Evolutionary conservation across 2,113 vertebrate species (phyloP).

Genomic region (Oceanodroma tethys): DNA sequence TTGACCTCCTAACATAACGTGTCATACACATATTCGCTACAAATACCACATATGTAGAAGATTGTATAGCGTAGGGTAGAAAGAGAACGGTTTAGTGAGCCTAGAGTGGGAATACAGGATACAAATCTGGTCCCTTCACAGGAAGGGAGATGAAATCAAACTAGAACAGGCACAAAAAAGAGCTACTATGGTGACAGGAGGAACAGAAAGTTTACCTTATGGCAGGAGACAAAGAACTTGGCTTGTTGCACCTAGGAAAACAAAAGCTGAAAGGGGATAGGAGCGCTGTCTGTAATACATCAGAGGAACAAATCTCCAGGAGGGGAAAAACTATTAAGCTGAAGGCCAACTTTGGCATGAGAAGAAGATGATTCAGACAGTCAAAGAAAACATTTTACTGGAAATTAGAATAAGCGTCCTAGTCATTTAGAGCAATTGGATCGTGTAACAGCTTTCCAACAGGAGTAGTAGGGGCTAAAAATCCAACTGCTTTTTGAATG

Average conservation of each 20-base stretch:
- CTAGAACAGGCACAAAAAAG: neutral
- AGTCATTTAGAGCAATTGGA: neutral
- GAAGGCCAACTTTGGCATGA: constrained; percentile 6
- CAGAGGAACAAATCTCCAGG: neutral
- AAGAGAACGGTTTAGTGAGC: neutral
- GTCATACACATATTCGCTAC: neutral
- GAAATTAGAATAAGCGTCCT: neutral
- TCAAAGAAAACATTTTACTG: constrained; percentile 7
- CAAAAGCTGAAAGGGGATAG: constrained; percentile 19
- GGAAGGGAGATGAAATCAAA: neutral
- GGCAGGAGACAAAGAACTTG: neutral
- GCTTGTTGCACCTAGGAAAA: neutral
- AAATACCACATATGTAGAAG: neutral
- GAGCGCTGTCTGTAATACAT: neutral
- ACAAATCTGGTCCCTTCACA: neutral
- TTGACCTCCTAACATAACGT: neutral
- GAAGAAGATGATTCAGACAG: neutral
- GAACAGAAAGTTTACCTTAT: neutral
- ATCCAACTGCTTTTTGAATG: neutral
- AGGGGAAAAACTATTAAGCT: neutral
- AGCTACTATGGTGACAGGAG: neutral
- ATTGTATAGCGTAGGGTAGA: neutral
- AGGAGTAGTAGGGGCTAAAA: neutral
- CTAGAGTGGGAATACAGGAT: neutral
- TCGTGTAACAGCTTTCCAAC: neutral